These are phyloP conservation scores for Nemopilema nomurai DNA, from an alignment of 30 jellyfish, hydroid and myxozoan genomes.

Conservation along the genomic window DNA sequence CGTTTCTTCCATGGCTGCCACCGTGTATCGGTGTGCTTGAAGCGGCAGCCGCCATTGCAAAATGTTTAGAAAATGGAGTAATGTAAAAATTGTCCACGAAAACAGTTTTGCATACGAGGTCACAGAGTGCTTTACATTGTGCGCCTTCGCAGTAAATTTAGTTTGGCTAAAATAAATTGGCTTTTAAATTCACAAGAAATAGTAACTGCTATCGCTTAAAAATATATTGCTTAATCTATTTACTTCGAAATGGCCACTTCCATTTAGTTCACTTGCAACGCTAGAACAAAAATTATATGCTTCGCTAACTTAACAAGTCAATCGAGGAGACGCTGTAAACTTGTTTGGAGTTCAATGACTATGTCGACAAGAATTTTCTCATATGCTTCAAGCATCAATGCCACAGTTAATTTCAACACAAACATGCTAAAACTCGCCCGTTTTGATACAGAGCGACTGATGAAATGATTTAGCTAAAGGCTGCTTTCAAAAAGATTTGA, in stretches of 20 bases:
- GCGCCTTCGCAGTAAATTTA: too few species aligned
- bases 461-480: too few species aligned
- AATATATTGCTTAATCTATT: neutral
- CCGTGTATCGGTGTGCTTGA: constrained; percentile 28
- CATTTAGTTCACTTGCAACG: neutral
- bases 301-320: neutral
- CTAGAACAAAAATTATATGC: neutral
- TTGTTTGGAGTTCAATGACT: neutral
- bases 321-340: neutral
- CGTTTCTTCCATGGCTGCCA: constrained; percentile 27
- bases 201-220: too few species aligned
- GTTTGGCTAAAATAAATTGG: too few species aligned
- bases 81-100: constrained; percentile 58
- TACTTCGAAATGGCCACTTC: too few species aligned
- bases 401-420: too few species aligned
- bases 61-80: neutral
- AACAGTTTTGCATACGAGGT: constrained; percentile 45
- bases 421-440: too few species aligned
- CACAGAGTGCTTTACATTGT: neutral
- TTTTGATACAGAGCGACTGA: too few species aligned
- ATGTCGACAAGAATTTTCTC: neutral
- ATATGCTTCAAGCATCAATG: neutral
- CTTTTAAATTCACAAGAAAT: too few species aligned
- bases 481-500: too few species aligned
- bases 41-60: constrained; percentile 67